Evolutionary conservation across 2,888 invertebrate genomes (phyloP), one percentile per base, ranked within the genome.

Genomic region (Drosophila anomelani): DNA sequence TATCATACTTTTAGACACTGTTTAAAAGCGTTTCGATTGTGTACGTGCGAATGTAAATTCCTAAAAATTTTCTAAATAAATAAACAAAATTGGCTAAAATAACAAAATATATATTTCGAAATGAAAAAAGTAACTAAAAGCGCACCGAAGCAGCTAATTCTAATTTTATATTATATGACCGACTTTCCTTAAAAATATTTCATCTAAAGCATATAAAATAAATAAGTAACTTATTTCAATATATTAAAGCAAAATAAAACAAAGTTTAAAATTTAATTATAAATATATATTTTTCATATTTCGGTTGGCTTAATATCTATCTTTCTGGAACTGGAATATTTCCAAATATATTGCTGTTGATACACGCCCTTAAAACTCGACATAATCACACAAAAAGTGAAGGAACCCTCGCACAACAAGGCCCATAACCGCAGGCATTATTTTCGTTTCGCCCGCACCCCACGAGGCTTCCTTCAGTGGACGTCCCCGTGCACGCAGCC

Each of bases 381-480:
- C 38, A 53, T 44, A 62, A 39, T 63, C 63, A 73, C 49, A 73
- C 41, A 53, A 34, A 56, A 17, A n/a, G 41, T 56, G 36, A 7
- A 32, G 23, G 53, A 39, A 36, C 56, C 29, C 41, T 44, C 74
- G 46, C 46, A 43, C 26, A 54, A 34, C 39, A 20, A 57, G 26
- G 64, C 57, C 75, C 53, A 68, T 56, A 69, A 36, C 67, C 55
- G 34, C 67, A 57, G 53, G 74, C 60, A 47, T 53, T 46, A 55
- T 71, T 70, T 71, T 34, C 29, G 69, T 8, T 43, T 26, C 61
- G 43, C 23, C 36, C 23, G 41, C 26, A 46, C 55, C 41, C 44
- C 64, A 64, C 64, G 77, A 77, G 80, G 67, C 23, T 82, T 70
- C 75, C 23, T 82, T 72, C 75, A 77, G 20, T 39, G 77, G 44